Conservation (phyloP, 2,888 invertebrate species). For the Epistrophe grossulariae region DNA sequence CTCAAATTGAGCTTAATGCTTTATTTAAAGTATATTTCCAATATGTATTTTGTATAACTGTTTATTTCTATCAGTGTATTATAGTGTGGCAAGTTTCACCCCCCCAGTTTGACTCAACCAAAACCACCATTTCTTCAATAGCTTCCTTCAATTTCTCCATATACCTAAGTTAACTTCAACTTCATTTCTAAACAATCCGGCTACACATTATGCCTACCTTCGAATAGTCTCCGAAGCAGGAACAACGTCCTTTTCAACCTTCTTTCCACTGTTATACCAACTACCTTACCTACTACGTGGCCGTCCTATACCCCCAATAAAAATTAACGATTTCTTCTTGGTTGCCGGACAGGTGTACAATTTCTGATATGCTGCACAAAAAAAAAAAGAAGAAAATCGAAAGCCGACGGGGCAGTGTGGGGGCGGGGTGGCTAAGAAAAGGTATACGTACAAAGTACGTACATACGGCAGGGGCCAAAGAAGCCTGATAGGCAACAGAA, state of each 20-base stretch:
- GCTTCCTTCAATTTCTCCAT: slow-evolving; percentile 48
- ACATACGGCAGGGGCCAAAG: not conserved
- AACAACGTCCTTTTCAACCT: slow-evolving; percentile 49
- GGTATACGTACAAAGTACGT: not conserved
- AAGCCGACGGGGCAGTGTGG: not conserved
- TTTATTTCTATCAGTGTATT: not conserved
- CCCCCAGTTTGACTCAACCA: slow-evolving; percentile 15
- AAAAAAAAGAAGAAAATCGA: slow-evolving; percentile 47
- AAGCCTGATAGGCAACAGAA: slow-evolving; percentile 7
- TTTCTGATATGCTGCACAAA: slow-evolving; percentile 70
- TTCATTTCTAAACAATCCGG: slow-evolving; percentile 70
- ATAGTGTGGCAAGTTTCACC: not conserved
- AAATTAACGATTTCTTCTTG: slow-evolving; percentile 74
- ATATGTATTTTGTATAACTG: no score
- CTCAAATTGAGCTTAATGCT: no score
- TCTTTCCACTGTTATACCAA: not conserved
- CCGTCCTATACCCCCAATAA: slow-evolving; percentile 65
- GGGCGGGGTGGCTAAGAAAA: not conserved
- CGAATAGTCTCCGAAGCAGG: slow-evolving; percentile 52
- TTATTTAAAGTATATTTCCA: no score
- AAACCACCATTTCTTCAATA: slow-evolving; percentile 38
- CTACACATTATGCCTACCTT: slow-evolving; percentile 71
- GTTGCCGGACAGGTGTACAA: slow-evolving; percentile 73
- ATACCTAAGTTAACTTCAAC: slow-evolving; percentile 60
- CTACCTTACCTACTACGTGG: not conserved